Conservation (phyloP, 2,888 invertebrate genomes). For the Lycaena phlaeas region DNA sequence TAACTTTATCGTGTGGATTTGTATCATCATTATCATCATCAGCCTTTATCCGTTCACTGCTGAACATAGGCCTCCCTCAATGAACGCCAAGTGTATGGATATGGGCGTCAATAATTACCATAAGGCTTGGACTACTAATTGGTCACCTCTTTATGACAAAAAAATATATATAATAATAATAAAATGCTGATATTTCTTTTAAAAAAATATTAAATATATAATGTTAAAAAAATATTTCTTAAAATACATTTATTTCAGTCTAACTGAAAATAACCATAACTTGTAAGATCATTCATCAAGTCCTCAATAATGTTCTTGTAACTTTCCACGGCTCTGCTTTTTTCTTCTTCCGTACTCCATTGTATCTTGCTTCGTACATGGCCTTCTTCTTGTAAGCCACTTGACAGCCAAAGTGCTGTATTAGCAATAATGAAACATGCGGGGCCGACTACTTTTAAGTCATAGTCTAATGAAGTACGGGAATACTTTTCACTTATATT, state of each 20-base stretch:
- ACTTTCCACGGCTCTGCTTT: constrained; percentile 28
- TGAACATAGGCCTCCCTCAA: no score
- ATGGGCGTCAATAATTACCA: no score
- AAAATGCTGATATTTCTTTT: no score
- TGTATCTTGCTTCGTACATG: constrained; percentile 49
- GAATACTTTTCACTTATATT: constrained; percentile 33
- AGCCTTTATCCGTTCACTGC: no score
- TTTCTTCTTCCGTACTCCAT: constrained; percentile 34
- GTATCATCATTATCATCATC: no score
- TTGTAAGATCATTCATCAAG: constrained; percentile 45
- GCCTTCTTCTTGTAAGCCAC: constrained; percentile 54
- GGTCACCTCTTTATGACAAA: no score
- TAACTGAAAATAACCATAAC: constrained; percentile 33
- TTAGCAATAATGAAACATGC: constrained; percentile 52
- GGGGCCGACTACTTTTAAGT: constrained; percentile 43
- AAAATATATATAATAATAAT: no score
- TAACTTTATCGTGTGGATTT: no score
- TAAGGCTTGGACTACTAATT: no score
- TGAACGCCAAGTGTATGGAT: no score
- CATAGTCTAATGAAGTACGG: constrained; percentile 35
- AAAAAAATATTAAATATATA: no score
- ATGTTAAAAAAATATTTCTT: no score
- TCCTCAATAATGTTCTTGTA: constrained; percentile 38
- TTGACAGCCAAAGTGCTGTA: constrained; percentile 51
- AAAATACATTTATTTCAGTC: background rate